Evolutionary conservation across 1,140 invertebrate species (phyloP).

Genomic region (Orchesella cincta): DNA sequence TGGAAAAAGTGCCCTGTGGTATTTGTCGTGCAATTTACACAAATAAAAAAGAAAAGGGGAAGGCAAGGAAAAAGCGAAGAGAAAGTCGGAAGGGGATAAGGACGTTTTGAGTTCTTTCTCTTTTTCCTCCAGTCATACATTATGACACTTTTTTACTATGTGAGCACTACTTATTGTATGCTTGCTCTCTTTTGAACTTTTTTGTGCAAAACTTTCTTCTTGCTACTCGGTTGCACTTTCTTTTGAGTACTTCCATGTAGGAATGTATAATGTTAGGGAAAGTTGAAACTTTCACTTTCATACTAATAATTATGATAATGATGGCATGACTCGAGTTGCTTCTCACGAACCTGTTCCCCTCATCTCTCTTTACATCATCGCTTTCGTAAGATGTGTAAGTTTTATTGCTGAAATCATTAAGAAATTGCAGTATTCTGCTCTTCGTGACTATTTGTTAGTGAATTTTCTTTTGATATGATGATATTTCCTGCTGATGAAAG

Average conservation of each 20-base stretch:
- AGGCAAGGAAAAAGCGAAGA: too few relatives aligned
- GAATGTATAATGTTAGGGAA: background rate
- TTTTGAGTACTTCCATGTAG: background rate
- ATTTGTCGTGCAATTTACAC: constrained; percentile 10
- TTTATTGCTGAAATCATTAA: constrained; percentile 11
- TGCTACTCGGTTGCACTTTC: constrained; percentile 2
- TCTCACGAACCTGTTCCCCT: background rate
- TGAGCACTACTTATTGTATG: too few relatives aligned
- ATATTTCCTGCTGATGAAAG: constrained; percentile 24
- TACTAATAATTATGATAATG: constrained; percentile 27
- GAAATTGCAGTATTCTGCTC: background rate
- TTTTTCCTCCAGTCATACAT: background rate
- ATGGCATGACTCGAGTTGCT: background rate
- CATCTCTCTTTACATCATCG: too few relatives aligned
- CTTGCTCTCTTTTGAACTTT: background rate
- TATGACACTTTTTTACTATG: too few relatives aligned
- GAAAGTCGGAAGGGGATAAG: background rate
- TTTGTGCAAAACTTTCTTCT: background rate
- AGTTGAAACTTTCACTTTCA: constrained; percentile 17
- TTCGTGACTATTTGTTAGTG: constrained; percentile 1
- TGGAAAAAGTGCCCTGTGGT: constrained; percentile 17
- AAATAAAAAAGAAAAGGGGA: constrained; percentile 3
- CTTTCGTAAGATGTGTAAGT: background rate
- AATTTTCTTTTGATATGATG: constrained; percentile 4
- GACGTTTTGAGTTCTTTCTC: background rate